Base-by-base conservation (phyloP, 2,113 vertebrate genomes). In the Apus apus region DNA sequence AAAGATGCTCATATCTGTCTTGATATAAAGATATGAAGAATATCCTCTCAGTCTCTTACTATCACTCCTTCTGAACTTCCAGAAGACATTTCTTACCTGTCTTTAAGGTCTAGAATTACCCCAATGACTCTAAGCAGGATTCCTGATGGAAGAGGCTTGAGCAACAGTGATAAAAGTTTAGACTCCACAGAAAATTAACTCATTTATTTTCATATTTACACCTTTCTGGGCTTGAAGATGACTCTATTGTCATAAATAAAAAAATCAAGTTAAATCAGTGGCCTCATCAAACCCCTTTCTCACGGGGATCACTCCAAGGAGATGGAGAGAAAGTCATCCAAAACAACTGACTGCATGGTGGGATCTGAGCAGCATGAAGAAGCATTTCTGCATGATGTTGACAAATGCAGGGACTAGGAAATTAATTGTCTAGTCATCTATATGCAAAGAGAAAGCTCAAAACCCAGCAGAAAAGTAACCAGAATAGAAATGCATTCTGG, bases 181-280 rank as follows among this genome's bases (percentile, higher is more conserved):
- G 54, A 45, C 36, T 80, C 32, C 26, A 19, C 18, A 15, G 72
- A n/a, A 95, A 90, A 96, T 94, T 30, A 84, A 84, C 84, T 89
- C 80, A 89, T 95, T 84, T 94, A 20, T 94, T 94, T 81, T 95
- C 87, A 89, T 92, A 58, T 87, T 94, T 89, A 54, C 51, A 84
- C 30, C 19, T 54, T 27, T 18, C 15, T 90, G 76, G 40, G 40
- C 67, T 36, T 48, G 86, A 74, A 80, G 40, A 84, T 89, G 60
- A 48, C 46, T 92, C 72, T 77, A 48, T 58, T 92, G 61, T 51
- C 7, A 1, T 53, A 2, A 0, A 23, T 48, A 67, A 88, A 79
- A 79, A 85, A 20, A 66, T 32, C 26, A 78, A 40, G 36, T 90
- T 80, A 45, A 80, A 80, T 66, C 46, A 77, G 48, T 38, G 76